Evolutionary conservation across 53 echinoderm and acorn worm genomes (phyloP).

Genomic region (Temnopleurus reevesii): DNA sequence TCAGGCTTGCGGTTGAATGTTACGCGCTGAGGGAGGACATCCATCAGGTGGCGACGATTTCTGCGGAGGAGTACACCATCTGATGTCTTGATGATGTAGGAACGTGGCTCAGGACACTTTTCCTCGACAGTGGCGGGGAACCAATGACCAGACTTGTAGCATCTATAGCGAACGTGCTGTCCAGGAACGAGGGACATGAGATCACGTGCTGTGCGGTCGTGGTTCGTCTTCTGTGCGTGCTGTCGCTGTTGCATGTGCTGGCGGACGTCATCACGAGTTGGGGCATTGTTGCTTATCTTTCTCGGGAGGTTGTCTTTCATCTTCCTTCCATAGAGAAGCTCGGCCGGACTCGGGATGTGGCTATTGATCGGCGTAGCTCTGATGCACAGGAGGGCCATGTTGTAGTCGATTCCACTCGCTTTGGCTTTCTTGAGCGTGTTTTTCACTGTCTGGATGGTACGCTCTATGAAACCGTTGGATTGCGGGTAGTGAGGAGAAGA

Average conservation of each 20-base stretch:
- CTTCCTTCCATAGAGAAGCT: background rate
- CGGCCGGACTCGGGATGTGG: background rate
- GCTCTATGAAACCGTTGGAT: constrained; percentile 58
- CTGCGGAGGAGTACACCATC: background rate
- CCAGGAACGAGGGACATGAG: background rate
- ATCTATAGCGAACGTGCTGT: background rate
- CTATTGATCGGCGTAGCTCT: background rate
- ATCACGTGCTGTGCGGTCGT: background rate
- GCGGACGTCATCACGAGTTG: background rate
- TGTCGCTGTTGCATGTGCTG: background rate
- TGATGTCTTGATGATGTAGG: background rate
- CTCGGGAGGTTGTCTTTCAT: background rate
- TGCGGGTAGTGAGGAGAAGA: constrained; percentile 63
- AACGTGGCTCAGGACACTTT: background rate
- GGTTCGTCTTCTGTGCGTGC: background rate
- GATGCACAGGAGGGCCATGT: background rate
- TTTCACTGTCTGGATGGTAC: constrained; percentile 62
- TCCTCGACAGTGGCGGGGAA: background rate
- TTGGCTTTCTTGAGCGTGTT: no score
- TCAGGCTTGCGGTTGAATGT: no score
- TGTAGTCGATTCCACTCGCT: background rate
- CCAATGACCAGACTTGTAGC: background rate
- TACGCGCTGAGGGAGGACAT: background rate
- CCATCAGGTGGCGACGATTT: constrained; percentile 38
- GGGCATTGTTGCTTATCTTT: background rate